Evolutionary conservation across 2,888 invertebrate genomes (phyloP).

Genomic region (Mythimna lalbum): DNA sequence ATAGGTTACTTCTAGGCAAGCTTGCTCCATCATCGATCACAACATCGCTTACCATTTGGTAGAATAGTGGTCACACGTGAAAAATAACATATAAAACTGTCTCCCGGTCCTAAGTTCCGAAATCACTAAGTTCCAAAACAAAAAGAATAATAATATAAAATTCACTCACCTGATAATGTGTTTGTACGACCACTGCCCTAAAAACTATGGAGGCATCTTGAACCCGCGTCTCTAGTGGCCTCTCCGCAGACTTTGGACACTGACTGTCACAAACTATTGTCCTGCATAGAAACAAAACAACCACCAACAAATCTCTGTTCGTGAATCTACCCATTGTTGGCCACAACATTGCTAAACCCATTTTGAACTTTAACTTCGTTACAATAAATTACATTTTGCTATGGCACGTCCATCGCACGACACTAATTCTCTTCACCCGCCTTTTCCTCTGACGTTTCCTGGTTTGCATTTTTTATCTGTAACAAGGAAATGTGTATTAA

Average conservation of each 20-base stretch:
- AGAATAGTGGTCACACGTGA: too few species aligned
- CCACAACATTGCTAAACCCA: conserved; percentile 73
- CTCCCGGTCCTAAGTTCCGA: too few species aligned
- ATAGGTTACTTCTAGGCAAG: too few species aligned
- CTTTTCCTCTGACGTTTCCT: conserved; percentile 84
- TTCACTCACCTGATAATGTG: conserved; percentile 83
- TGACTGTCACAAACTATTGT: conserved; percentile 89
- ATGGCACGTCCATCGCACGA: conserved; percentile 78
- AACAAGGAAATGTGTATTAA: conserved; percentile 73
- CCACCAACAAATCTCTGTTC: conserved; percentile 81
- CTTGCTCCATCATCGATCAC: too few species aligned
- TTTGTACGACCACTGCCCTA: conserved; percentile 87
- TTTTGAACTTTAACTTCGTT: conserved; percentile 72
- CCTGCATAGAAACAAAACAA: conserved; percentile 83
- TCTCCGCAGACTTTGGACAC: conserved; percentile 89
- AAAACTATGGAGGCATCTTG: conserved; percentile 90
- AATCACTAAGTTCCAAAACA: too few species aligned
- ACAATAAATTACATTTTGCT: conserved; percentile 78
- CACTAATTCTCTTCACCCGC: conserved; percentile 77
- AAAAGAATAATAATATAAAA: not conserved
- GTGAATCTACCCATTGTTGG: conserved; percentile 76
- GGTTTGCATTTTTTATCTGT: conserved; percentile 85
- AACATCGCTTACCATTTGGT: too few species aligned
- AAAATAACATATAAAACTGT: too few species aligned
- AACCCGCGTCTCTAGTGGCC: conserved; percentile 88